These are phyloP conservation scores for Papilio protenor DNA, from an alignment of 2,888 invertebrate genomes.

Conservation along the genomic window DNA sequence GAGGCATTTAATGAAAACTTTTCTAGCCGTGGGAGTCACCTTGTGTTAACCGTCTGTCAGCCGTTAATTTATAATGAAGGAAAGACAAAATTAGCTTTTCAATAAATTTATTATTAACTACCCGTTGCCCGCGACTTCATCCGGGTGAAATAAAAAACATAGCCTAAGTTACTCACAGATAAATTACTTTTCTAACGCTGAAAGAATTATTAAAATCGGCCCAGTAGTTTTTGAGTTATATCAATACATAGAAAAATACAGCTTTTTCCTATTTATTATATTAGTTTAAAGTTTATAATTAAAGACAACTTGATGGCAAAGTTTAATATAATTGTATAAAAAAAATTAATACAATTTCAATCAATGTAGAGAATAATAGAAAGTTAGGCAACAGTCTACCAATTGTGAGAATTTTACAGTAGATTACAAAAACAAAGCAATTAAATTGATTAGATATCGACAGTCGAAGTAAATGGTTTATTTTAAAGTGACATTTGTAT, in stretches of 20 bases:
- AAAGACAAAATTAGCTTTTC: conserved; percentile 17
- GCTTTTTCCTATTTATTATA: too few species aligned
- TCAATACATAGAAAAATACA: too few species aligned
- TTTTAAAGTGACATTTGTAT: background rate
- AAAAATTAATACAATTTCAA: background rate
- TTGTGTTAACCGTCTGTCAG: conserved; percentile 5
- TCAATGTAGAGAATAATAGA: background rate
- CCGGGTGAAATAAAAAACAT: too few species aligned
- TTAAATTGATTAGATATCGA: too few species aligned
- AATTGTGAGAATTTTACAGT: background rate
- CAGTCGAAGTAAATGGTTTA: background rate
- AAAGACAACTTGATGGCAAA: background rate
- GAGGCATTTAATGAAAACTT: conserved; percentile 15
- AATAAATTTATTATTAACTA: background rate
- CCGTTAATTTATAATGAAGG: conserved; percentile 20
- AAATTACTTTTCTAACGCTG: too few species aligned
- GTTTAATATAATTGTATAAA: too few species aligned
- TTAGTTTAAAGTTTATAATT: too few species aligned
- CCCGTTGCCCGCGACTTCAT: too few species aligned
- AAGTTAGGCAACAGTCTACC: background rate
- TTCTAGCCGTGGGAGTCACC: conserved; percentile 1
- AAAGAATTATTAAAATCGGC: too few species aligned
- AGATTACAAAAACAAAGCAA: background rate
- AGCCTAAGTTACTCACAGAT: too few species aligned
- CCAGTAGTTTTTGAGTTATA: too few species aligned